phyloP scores from a whole-genome alignment of 1,140 invertebrate species.

The Drosophila punjabiensis region DNA sequence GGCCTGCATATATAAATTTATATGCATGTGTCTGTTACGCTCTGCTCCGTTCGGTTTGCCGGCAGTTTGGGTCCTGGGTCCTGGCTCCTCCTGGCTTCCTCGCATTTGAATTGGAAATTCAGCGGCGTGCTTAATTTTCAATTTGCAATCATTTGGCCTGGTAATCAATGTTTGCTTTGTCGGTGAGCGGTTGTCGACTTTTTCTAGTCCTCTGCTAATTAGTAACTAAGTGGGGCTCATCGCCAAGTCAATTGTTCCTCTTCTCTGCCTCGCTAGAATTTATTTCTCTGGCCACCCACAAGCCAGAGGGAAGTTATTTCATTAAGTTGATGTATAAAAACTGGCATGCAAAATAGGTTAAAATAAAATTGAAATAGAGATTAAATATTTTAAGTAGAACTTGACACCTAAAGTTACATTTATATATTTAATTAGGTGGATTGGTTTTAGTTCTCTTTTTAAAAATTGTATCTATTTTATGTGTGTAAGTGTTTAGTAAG shows the following conservation, averaged over 20 bases:
- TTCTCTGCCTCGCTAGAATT: neutral
- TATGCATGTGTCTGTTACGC: constrained; percentile 65
- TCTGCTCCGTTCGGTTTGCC: constrained; percentile 53
- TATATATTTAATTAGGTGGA: neutral
- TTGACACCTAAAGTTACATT: neutral
- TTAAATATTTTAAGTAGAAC: neutral
- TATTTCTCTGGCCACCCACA: neutral
- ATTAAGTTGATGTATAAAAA: neutral
- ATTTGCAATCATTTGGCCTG: constrained; percentile 77
- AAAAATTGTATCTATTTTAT: too few species aligned
- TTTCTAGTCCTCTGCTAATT: constrained; percentile 65
- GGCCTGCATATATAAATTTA: constrained; percentile 54
- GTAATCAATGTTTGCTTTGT: constrained; percentile 69
- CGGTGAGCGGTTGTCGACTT: constrained; percentile 40
- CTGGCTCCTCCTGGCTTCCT: constrained; percentile 19
- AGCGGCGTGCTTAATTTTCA: constrained; percentile 76
- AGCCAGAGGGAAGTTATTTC: neutral
- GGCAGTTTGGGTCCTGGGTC: constrained; percentile 41
- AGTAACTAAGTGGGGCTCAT: constrained; percentile 66
- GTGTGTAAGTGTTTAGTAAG: too few species aligned
- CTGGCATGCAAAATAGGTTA: neutral
- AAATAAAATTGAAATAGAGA: neutral
- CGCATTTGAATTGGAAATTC: constrained; percentile 80
- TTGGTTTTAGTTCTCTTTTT: neutral
- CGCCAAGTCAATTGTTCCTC: constrained; percentile 62